phyloP scores from a whole-genome alignment of 2,888 invertebrate genomes.

The Hemithea aestivaria region DNA sequence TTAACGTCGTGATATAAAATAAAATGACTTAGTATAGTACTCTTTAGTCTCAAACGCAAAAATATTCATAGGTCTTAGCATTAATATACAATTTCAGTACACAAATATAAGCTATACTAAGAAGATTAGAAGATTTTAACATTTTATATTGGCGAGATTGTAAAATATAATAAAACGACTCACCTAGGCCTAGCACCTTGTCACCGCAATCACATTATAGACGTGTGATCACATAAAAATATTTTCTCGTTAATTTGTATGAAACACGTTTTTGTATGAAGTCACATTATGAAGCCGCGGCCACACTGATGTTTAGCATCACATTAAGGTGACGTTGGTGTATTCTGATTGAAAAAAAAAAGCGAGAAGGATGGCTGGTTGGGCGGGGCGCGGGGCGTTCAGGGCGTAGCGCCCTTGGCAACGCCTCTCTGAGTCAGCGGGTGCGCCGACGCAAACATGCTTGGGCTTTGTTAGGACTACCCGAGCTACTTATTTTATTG shows the following conservation, averaged over 20 bases:
- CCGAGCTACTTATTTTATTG: constrained; percentile 2
- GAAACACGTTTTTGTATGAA: neutral
- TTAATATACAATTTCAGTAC: too few relatives aligned
- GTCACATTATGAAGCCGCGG: constrained; percentile 9
- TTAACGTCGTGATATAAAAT: too few relatives aligned
- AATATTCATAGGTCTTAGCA: too few relatives aligned
- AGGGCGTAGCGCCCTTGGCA: constrained; percentile 73
- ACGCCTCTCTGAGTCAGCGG: constrained; percentile 66
- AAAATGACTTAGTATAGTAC: too few relatives aligned
- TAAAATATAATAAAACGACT: too few relatives aligned
- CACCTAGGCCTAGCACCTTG: too few relatives aligned
- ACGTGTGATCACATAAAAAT: too few relatives aligned
- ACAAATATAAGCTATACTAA: too few relatives aligned
- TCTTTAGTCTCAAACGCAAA: too few relatives aligned
- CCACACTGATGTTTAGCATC: constrained; percentile 58
- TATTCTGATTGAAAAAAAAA: constrained; percentile 64
- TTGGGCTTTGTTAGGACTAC: constrained; percentile 11
- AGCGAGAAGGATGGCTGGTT: constrained; percentile 69
- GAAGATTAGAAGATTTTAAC: too few relatives aligned
- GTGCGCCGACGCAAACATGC: constrained; percentile 46
- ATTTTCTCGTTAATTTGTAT: neutral
- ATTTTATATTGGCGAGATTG: too few relatives aligned
- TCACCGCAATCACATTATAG: too few relatives aligned
- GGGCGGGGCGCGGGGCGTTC: constrained; percentile 63
- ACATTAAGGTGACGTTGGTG: constrained; percentile 56